Evolutionary conservation across 92 coral and sea anemone genomes (phyloP), one percentile per base, ranked within the genome.

Genomic region (Epizoanthus illoricatus): DNA sequence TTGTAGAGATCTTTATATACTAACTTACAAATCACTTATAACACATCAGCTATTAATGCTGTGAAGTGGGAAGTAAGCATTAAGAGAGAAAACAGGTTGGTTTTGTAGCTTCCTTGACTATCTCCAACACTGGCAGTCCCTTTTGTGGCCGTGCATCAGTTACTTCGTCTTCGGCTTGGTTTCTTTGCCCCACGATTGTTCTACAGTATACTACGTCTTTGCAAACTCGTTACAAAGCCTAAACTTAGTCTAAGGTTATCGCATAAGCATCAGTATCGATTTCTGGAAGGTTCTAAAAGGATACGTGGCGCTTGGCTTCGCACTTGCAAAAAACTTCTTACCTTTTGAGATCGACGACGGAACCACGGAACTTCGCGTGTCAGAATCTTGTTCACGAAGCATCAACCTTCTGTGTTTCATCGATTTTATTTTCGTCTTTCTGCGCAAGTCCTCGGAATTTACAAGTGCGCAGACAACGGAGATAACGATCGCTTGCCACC

Each of bases 1-100:
- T 78, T 78, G 82, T 78, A 63, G 69, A 78, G 82, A 78, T 78
- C 82, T 78, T 78, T 78, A 78, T 78, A 70, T 78, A 63, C 82
- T 63, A 78, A 78, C 82, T 78, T 36, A 78, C 82, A 78, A 64
- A 78, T 78, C 82, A 78, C 82, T 78, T 78, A 78, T 78, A 63
- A 78, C 82, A 78, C 71, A 78, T 64, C 15, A 78, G 71, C 71
- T 42, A 63, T 78, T 78, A 78, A 64, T 59, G 82, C 61, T 64
- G 59, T 78, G 67, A 76, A 78, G 82, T 78, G 82, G 82, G 82
- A 59, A 63, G 72, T 63, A 43, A 78, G 65, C 82, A 78, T 43
- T 28, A 21, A 45, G 39, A 63, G 71, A 42, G 54, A 52, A 4
- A 36, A 36, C 11, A 39, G n/a, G n/a, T 39, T 69, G 15, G 15